phyloP scores from a whole-genome alignment of 2,113 vertebrate species.

The Glaucomys volans region DNA sequence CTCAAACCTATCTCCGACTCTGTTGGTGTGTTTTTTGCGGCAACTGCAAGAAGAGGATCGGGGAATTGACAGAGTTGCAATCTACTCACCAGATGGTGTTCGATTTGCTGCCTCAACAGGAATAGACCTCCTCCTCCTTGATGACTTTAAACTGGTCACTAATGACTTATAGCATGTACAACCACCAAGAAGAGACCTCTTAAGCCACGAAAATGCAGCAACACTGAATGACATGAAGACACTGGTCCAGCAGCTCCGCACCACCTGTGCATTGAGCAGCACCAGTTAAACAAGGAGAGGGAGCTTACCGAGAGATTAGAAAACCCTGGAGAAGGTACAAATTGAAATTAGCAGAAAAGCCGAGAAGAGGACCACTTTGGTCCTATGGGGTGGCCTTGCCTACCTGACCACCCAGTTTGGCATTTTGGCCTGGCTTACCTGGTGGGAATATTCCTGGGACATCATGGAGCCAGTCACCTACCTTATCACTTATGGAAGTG shows the following conservation, averaged over 20 bases:
- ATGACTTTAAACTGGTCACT: too few relatives aligned
- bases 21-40: conserved; percentile 95
- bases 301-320: conserved; percentile 95
- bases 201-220: conserved; percentile 96
- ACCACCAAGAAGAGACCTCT: too few relatives aligned
- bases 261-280: conserved; percentile 97
- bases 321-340: conserved; percentile 95
- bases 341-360: conserved; percentile 95
- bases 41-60: conserved; percentile 97
- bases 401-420: conserved; percentile 99
- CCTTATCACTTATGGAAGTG: conserved; percentile 99
- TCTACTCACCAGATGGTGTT: conserved; percentile 97
- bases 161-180: too few relatives aligned
- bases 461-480: conserved; percentile 99
- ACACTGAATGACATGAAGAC: conserved; percentile 97
- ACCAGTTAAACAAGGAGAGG: conserved; percentile 96
- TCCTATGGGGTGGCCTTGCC: conserved; percentile 98
- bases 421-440: conserved; percentile 97
- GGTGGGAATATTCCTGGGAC: conserved; percentile 99
- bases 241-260: conserved; percentile 97
- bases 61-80: conserved; percentile 97
- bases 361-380: conserved; percentile 96
- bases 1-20: conserved; percentile 98
- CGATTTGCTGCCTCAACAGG: too few relatives aligned
- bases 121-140: too few relatives aligned